Evolutionary conservation across 2,888 invertebrate genomes (phyloP).

Genomic region (Sipunculus nudus): DNA sequence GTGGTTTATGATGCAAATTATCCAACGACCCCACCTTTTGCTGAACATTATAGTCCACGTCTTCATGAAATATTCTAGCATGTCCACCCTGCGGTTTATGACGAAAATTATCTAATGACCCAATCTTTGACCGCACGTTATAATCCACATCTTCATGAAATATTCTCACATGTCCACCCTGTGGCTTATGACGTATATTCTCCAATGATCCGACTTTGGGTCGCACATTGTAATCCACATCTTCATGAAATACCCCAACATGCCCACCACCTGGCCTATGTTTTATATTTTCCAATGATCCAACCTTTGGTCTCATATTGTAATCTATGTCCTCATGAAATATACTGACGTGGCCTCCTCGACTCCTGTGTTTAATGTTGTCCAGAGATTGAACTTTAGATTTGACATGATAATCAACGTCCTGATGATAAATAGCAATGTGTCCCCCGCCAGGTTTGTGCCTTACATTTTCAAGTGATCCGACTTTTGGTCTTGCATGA

Average conservation of each 20-base stretch:
- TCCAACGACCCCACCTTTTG: conserved; percentile 5
- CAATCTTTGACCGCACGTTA: no score
- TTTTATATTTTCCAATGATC: conserved; percentile 1
- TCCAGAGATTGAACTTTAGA: conserved; percentile 3
- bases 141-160: background rate
- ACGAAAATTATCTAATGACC: no score
- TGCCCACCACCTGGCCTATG: no score
- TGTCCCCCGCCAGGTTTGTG: conserved; percentile 32
- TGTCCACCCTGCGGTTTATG: no score
- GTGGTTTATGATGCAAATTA: conserved; percentile 6
- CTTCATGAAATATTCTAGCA: no score
- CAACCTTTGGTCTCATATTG: conserved; percentile 1
- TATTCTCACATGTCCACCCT: conserved; percentile 74
- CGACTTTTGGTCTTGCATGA: conserved; percentile 28
- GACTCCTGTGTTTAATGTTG: no score
- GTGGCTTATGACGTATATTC: conserved; percentile 88
- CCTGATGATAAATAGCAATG: background rate
- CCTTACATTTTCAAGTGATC: conserved; percentile 36
- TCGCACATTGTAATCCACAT: conserved; percentile 72
- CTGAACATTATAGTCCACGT: conserved; percentile 35
- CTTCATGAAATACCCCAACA: conserved; percentile 11
- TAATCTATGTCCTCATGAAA: background rate
- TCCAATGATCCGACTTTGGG: conserved; percentile 90
- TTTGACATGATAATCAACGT: background rate
- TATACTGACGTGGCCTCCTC: no score